A percentile compares a stretch with the other conserved stretches of the same genome.
Conservation (phyloP, 2,113 vertebrate genomes). For the Pollachius pollachius region DNA sequence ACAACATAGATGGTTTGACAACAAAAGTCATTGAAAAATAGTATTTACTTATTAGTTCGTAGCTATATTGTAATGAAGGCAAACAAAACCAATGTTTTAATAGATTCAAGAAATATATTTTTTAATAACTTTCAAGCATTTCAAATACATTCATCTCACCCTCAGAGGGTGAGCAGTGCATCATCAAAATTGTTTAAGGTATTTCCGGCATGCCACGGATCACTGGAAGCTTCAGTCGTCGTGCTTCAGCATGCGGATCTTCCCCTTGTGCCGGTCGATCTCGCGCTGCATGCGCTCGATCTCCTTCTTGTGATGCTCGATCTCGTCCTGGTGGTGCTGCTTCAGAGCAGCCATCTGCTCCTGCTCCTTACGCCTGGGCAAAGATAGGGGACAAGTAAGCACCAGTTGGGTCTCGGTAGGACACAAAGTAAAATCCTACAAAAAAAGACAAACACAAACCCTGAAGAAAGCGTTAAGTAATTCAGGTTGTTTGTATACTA, state of each 20-base stretch:
- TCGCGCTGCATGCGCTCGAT: slow-evolving; percentile 87
- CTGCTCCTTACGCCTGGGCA: slow-evolving; percentile 74
- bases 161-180: slow-evolving; percentile 8
- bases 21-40: no score
- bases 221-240: slow-evolving; percentile 59
- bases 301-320: slow-evolving; percentile 81
- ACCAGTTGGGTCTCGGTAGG: neutral
- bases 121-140: slow-evolving; percentile 56
- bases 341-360: slow-evolving; percentile 79
- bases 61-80: no score
- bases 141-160: slow-evolving; percentile 27
- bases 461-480: no score
- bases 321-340: slow-evolving; percentile 88
- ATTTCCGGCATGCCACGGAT: neutral
- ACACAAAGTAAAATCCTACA: neutral
- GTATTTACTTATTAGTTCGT: no score
- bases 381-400: neutral
- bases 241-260: slow-evolving; percentile 80
- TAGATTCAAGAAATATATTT: neutral
- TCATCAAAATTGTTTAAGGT: slow-evolving; percentile 15
- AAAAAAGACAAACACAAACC: no score
- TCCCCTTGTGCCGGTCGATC: slow-evolving; percentile 86
- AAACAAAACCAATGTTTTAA: no score
- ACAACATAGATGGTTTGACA: no score
- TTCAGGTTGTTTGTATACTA: neutral